Base-by-base conservation (phyloP, 2,113 vertebrate genomes). In the Elaphurus davidianus region DNA sequence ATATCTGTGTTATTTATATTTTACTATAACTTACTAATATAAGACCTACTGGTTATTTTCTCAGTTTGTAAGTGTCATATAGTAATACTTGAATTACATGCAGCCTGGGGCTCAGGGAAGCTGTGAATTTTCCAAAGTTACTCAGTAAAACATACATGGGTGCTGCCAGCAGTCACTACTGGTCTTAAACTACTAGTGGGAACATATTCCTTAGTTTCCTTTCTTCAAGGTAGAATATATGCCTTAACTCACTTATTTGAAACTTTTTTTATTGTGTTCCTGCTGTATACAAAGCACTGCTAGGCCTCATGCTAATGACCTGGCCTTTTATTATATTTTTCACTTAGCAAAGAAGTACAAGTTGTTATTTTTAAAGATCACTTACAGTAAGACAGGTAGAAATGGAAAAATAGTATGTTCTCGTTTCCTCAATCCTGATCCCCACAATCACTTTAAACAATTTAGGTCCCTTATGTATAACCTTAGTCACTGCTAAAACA, bases 131-230 rank as follows among this genome's bases (percentile, higher is more conserved):
- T 87, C 43, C 33, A 21, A 15, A 52, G 8, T 85, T 33, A 89
- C 9, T 96, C 6, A 57, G 36, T 81, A 74, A 87, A 90, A 89
- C 27, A 28, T 17, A 57, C 3, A 21, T 36, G 33, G 52, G 13
- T 4, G 1, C 17, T 83, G 1, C 84, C 78, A 76, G 12, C 30
- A 82, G 9, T 81, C 57, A 83, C 17, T 92, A 36, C 25, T 40
- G 82, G 54, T 90, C 43, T 93, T 86, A 30, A 94, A 86, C 19
- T 21, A 27, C 55, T 94, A 64, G 9, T 60, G 14, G 21, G 17
- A 96, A 25, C 74, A 59, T 76, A 94, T 85, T 93, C 21, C 33
- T 90, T 88, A 88, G 47, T 89, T 90, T 95, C 30, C 12, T 96
- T 94, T 95, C 47, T 85, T n/a, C 45, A 8, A 55, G 40, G 6